phyloP scores from a whole-genome alignment of 2,888 invertebrate genomes.

The Seira ritae region DNA sequence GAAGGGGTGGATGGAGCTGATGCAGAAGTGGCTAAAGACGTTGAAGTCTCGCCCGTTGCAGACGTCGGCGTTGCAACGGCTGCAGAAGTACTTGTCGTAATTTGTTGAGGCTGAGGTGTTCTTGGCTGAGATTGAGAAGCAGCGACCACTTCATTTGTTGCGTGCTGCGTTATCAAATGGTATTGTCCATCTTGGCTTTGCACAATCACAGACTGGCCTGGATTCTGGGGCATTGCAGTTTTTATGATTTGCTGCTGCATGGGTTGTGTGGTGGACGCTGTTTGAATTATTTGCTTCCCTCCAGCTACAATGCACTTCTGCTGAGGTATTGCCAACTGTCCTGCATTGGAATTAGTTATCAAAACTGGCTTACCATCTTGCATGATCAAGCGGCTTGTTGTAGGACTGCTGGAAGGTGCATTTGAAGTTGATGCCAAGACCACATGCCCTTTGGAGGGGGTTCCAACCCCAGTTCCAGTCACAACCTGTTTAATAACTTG shows the following conservation, averaged over 20 bases:
- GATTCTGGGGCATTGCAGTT: conserved; percentile 39
- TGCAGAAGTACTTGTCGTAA: background rate
- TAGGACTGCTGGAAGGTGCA: background rate
- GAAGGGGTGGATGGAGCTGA: conserved; percentile 15
- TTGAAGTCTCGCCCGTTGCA: conserved; percentile 72
- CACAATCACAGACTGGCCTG: conserved; percentile 27
- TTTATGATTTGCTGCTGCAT: conserved; percentile 18
- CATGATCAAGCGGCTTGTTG: background rate
- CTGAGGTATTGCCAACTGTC: conserved; percentile 21
- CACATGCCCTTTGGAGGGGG: too few species aligned
- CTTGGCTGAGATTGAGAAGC: background rate
- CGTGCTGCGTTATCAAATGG: conserved; percentile 30
- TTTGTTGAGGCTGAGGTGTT: conserved; percentile 22
- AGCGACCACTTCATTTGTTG: background rate
- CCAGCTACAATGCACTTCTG: conserved; percentile 32
- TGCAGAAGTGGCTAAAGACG: too few species aligned
- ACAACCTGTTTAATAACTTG: conserved; percentile 22
- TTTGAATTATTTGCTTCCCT: conserved; percentile 32
- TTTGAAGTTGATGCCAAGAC: conserved; percentile 2
- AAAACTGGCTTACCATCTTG: background rate
- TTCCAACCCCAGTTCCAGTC: background rate
- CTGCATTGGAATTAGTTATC: background rate
- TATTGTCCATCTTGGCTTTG: conserved; percentile 37
- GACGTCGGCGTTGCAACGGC: conserved; percentile 67
- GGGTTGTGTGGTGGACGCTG: background rate